Conservation (phyloP, 2,113 vertebrate genomes). For the Ondatra zibethicus region DNA sequence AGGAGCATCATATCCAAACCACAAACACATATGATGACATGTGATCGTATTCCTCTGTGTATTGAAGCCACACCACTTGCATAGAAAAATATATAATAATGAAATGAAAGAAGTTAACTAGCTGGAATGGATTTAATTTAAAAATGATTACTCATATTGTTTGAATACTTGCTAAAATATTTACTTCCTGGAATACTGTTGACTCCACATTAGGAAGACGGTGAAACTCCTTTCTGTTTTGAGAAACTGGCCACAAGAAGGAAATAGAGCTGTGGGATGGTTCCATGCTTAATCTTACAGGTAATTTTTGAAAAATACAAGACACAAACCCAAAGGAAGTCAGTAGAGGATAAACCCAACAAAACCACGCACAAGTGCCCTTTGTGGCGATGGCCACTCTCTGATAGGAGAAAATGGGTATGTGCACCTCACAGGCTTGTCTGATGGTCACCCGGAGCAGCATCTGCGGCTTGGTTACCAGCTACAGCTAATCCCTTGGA, state of each 20-base stretch:
- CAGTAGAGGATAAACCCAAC: slow-evolving; percentile 19
- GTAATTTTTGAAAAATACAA: background rate
- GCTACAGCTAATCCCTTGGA: slow-evolving; percentile 73
- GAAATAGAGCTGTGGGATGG: background rate
- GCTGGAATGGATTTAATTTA: slow-evolving; percentile 24
- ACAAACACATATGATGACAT: background rate
- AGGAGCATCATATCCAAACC: background rate
- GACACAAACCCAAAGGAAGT: slow-evolving; percentile 27
- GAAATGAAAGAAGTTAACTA: background rate
- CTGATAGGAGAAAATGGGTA: slow-evolving; percentile 19
- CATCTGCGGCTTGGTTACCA: slow-evolving; percentile 60
- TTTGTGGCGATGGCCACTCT: slow-evolving; percentile 9
- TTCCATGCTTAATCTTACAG: background rate
- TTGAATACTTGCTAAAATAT: slow-evolving; percentile 53
- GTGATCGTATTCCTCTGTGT: background rate
- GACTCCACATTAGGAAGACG: background rate
- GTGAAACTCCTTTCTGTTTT: background rate
- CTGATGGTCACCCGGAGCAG: slow-evolving; percentile 54
- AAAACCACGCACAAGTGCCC: background rate
- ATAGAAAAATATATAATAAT: background rate
- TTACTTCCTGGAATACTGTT: background rate
- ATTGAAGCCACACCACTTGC: background rate
- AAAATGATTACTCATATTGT: background rate
- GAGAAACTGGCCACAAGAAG: background rate
- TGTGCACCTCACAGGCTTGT: slow-evolving; percentile 41